Base-by-base conservation (phyloP, 2,113 vertebrate genomes). In the Prietella phreatophila region DNA sequence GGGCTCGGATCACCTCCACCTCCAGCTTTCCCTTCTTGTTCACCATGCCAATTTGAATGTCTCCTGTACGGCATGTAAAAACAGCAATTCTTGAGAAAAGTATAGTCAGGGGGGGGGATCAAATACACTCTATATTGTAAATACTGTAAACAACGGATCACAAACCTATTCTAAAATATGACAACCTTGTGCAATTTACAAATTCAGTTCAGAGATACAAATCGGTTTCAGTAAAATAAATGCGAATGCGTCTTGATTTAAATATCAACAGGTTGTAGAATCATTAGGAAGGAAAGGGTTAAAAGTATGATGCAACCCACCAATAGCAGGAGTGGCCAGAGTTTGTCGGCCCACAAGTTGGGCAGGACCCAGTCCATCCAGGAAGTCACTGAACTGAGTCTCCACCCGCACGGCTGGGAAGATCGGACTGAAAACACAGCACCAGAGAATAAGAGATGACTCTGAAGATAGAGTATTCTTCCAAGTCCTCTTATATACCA, bases 21-120 rank as follows among this genome's bases (percentile, higher is more conserved):
- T 99, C 98, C 93, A 99, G 95, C 50, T 99, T 97, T 22, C 98
- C 96, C 91, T 99, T 99, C 93, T 99, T 99, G 92, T 99, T 98
- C 90, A 99, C 97, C 98, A 99, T 99, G 85, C 97, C 97, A 30
- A 99, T 99, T 91, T 99, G 98, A 91, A 99, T 99, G 91, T 99
- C 98, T 88, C 98, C 98, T 99, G 91, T 61, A 30, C 50, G 10
- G 6, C 4, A 4, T 3, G 7, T 33, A 9, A 55, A 80, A 80
- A 56, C 47, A 80, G 7, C 50, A 3, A 20, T 30, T n/a, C 42
- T 53, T 15, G 5, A 53, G 42, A 50, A 75, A 42, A 39, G 30
- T 10, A 5, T 22, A 42, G 36, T 25, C n/a, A n/a, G n/a, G n/a
- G 4, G 4, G 4, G 7, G 22, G 39, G 39, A 71, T 71, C 1